Conservation (phyloP, 92 coral and sea anemone species). For the Porites cylindrica region DNA sequence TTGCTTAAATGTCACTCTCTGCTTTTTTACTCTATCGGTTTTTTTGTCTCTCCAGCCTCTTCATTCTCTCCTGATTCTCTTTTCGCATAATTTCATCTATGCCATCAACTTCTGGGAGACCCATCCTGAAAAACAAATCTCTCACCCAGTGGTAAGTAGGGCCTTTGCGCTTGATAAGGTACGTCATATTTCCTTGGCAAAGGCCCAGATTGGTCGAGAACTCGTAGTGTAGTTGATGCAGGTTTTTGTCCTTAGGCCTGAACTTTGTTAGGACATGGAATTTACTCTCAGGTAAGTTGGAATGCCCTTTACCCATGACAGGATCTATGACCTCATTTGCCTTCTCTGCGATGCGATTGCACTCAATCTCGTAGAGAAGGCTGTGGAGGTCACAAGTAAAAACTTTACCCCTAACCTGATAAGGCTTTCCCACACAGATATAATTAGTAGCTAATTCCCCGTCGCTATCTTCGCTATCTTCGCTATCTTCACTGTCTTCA, state of each 20-base stretch:
- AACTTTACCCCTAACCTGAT: conserved; percentile 1
- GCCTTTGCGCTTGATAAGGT: conserved; percentile 19
- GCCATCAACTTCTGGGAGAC: conserved; percentile 54
- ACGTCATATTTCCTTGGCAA: conserved; percentile 54
- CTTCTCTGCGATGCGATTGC: conserved; percentile 31
- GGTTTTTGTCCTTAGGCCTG: background rate
- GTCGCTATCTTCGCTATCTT: conserved; percentile 19
- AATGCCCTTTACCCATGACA: conserved; percentile 51
- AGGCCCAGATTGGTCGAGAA: conserved; percentile 53
- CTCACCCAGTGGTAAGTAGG: conserved; percentile 52
- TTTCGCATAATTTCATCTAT: conserved; percentile 20
- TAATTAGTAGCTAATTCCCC: background rate
- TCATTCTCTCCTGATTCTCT: conserved; percentile 26
- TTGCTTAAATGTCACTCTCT: too few relatives aligned
- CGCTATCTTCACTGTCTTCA: conserved; percentile 3
- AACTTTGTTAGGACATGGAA: conserved; percentile 56
- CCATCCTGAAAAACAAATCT: conserved; percentile 44
- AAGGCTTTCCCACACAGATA: too few relatives aligned
- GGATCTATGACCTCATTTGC: conserved; percentile 50
- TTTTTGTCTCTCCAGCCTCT: background rate
- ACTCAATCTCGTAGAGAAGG: conserved; percentile 50
- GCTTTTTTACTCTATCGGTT: too few relatives aligned
- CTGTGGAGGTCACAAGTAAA: conserved; percentile 54
- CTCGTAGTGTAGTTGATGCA: conserved; percentile 39
- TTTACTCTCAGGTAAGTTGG: conserved; percentile 51